Evolutionary conservation across 2,113 vertebrate species (phyloP), one percentile per base, ranked within the genome.

Genomic region (Perca schrenkii): DNA sequence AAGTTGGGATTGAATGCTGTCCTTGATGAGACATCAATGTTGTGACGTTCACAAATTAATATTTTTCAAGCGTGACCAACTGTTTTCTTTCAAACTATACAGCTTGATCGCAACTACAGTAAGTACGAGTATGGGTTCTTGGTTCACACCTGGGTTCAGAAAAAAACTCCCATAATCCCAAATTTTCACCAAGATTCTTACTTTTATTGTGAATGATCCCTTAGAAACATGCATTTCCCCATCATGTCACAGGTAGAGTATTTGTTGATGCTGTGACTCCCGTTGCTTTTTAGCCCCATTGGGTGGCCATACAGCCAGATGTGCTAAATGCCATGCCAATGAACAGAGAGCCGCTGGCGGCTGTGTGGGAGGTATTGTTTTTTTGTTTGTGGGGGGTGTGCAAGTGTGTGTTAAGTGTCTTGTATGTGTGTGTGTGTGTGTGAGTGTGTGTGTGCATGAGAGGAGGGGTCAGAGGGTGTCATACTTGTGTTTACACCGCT

Each of bases 401-500:
- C n/a, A n/a, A 25, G 10, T 62, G 34, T 70, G 62, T 82, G 73
- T 73, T 57, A 71, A 56, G 31, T 62, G 62, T 46, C 17, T 17
- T 58, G 14, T 74, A 49, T 70, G 80, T 72, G 74, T 61, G 76
- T 52, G 31, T 2, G 54, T 73, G 80, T 72, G 74, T 57, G 76
- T 50, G 31, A 64, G 81, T 34, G 34, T 1, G 68, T 76, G n/a
- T 77, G 19, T 36, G 77, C 13, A 75, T 80, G 78, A 71, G 81
- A 54, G 56, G 75, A 57, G 13, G 40, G 87, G 81, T 89, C 91
- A 90, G 36, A 57, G 28, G 73, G 43, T 82, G 68, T 77, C 85
- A 77, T 92, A 89, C 92, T 91, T 91, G 93, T 95, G 95, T 92
- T 95, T 95, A 92, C 93, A 94, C 91, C 92, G 94, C 94, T 92